phyloP scores from a whole-genome alignment of 2,888 invertebrate genomes.

The Apamea sordens region DNA sequence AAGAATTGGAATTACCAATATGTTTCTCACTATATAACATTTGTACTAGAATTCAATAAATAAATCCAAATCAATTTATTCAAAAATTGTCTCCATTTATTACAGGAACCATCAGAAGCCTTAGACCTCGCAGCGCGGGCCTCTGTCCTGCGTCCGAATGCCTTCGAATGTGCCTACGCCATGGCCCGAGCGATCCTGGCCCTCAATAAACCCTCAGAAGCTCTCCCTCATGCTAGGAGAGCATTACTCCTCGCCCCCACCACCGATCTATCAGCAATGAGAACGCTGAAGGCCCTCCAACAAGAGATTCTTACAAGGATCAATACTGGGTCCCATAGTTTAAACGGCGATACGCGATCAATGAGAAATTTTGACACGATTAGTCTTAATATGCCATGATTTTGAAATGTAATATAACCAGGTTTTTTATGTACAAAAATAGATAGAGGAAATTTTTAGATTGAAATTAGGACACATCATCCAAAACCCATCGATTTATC shows the following conservation, averaged over 20 bases:
- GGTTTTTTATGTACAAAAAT: conserved; percentile 56
- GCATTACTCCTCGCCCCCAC: conserved; percentile 94
- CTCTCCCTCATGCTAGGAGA: conserved; percentile 95
- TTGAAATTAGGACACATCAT: conserved; percentile 33
- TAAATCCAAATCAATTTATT: background rate
- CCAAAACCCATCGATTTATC: conserved; percentile 57
- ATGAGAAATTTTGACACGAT: conserved; percentile 88
- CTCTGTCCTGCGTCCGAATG: conserved; percentile 95
- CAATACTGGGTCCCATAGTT: conserved; percentile 85
- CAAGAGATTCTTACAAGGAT: conserved; percentile 92
- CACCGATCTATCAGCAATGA: conserved; percentile 93
- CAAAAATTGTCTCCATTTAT: conserved; percentile 56
- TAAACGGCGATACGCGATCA: conserved; percentile 84
- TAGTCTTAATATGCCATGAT: conserved; percentile 87
- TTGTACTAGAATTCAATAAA: background rate
- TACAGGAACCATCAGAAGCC: conserved; percentile 95
- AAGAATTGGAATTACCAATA: background rate
- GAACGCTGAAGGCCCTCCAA: conserved; percentile 93
- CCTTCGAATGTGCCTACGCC: conserved; percentile 98
- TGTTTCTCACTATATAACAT: background rate
- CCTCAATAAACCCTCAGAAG: conserved; percentile 93
- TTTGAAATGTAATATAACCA: conserved; percentile 20
- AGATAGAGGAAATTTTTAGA: conserved; percentile 31
- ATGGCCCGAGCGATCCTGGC: conserved; percentile 96
- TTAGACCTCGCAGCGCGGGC: conserved; percentile 97